Evolutionary conservation across 2,113 vertebrate species (phyloP).

Genomic region (Tricholaema leucomelas): DNA sequence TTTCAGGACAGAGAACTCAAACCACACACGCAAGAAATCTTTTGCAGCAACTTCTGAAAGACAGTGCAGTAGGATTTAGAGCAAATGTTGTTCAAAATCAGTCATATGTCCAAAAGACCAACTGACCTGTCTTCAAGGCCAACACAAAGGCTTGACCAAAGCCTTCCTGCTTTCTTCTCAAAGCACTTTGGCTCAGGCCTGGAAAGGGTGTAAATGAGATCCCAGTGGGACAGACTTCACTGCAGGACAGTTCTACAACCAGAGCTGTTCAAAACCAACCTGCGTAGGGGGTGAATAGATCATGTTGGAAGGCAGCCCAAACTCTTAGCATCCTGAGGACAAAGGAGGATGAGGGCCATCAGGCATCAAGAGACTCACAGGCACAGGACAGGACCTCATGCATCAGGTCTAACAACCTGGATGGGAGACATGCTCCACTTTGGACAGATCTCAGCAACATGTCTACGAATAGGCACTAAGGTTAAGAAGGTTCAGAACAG

Average conservation of each 20-base stretch:
- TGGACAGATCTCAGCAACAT: not conserved
- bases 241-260: not conserved
- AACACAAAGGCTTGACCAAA: not conserved
- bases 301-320: not conserved
- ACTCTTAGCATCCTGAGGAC: not conserved
- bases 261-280: not conserved
- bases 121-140: fast-evolving
- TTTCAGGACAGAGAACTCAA: not conserved
- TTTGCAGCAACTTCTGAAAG: not conserved
- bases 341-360: not conserved
- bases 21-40: not conserved
- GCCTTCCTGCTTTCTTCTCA: not conserved
- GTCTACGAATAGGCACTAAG: not conserved
- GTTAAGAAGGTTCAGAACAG: not conserved
- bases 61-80: not conserved
- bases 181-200: not conserved
- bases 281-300: not conserved
- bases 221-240: not conserved
- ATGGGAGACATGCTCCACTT: not conserved
- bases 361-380: not conserved
- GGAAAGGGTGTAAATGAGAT: not conserved
- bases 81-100: not conserved
- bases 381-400: not conserved
- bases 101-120: not conserved
- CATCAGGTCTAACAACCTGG: fast-evolving